Percentiles rank a stretch among this genome's conserved stretches.
Evolutionary conservation across 2,113 vertebrate genomes (phyloP).

Genomic region (Mustela lutreola): DNA sequence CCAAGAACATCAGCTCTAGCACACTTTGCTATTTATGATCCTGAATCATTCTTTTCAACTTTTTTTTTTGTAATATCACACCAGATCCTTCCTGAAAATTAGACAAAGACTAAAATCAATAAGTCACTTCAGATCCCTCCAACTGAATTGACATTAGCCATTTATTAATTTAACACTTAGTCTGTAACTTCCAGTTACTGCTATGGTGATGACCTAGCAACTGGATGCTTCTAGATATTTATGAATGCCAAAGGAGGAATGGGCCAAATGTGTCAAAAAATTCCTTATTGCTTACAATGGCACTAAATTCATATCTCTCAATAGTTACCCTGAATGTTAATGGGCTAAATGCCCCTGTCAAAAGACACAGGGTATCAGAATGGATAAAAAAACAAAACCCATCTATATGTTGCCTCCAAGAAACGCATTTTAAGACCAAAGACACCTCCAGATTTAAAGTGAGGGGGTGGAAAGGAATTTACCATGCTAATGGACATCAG

Average conservation of each 20-base stretch:
- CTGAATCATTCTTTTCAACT: neutral
- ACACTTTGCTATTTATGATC: neutral
- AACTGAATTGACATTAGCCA: neutral
- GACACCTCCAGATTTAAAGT: too few relatives aligned
- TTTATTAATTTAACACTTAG: neutral
- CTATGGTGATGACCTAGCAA: neutral
- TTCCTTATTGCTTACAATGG: neutral
- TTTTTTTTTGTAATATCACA: neutral
- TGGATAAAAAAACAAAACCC: too few relatives aligned
- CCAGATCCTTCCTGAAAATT: neutral
- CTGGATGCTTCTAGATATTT: neutral
- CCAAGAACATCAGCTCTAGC: neutral
- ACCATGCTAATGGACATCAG: too few relatives aligned
- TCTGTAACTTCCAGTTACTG: neutral
- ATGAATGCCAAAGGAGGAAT: neutral
- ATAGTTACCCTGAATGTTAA: too few relatives aligned
- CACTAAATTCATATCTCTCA: too few relatives aligned
- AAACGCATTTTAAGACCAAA: too few relatives aligned
- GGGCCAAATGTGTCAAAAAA: neutral
- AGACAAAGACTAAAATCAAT: constrained; percentile 11
- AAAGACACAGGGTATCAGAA: too few relatives aligned
- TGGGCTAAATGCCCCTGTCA: too few relatives aligned
- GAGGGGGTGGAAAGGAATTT: too few relatives aligned
- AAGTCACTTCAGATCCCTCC: neutral
- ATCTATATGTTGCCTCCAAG: too few relatives aligned